Conservation (phyloP, 2,888 invertebrate genomes). For the Polydrusus pterygomalis region DNA sequence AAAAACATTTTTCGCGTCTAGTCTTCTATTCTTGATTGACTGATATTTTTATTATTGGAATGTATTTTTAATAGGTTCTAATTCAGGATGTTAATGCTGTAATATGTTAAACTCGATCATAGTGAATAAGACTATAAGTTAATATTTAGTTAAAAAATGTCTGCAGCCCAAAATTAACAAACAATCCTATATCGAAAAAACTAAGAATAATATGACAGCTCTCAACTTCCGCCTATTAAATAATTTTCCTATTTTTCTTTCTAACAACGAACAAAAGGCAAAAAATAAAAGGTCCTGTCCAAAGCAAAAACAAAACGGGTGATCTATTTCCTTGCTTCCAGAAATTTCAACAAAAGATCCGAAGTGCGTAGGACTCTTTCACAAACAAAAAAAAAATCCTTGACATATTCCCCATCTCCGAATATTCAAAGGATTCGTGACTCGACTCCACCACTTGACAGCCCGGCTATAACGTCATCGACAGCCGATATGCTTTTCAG, state of each 20-base stretch:
- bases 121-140: no score
- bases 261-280: not conserved
- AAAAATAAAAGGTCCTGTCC: conserved; percentile 7
- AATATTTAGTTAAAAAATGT: no score
- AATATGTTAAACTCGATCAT: no score
- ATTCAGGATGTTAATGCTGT: no score
- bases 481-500: conserved; percentile 35
- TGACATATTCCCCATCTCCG: conserved; percentile 27
- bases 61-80: no score
- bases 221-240: not conserved
- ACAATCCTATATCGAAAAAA: no score
- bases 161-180: no score
- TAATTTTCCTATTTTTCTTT: not conserved
- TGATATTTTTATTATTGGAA: no score
- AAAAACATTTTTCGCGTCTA: no score
- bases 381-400: conserved; percentile 22
- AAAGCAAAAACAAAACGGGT: not conserved
- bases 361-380: conserved; percentile 1
- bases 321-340: conserved; percentile 10
- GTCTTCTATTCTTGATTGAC: no score
- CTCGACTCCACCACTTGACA: conserved; percentile 20
- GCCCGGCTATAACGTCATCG: conserved; percentile 31
- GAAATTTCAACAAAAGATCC: conserved; percentile 9
- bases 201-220: no score
- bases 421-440: conserved; percentile 20